Evolutionary conservation across 2,797 vertebrate species (phyloP), one percentile per base, ranked within the genome.

Genomic region (Enteromius fasciolatus): DNA sequence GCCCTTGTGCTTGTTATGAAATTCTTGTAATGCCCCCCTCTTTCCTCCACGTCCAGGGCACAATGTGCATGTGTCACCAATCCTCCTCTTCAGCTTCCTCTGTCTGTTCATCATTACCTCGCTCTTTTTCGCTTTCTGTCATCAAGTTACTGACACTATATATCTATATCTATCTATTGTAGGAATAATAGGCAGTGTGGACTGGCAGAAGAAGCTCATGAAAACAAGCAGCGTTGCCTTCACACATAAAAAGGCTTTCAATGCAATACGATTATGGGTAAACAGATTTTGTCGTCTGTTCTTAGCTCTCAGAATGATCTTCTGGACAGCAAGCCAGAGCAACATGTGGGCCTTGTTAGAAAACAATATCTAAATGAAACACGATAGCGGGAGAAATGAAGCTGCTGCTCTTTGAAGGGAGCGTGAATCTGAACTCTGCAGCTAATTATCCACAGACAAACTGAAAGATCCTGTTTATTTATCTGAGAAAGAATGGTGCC

Each of bases 361-460:
- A 88, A 94, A 90, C 91, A 75, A 89, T 90, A 92, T 92, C 39
- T 0, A 81, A 84, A 84, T 87, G 89, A 90, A 91, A 86, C 83
- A 86, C 83, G 91, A 89, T 89, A 93, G 89, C 83, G 87, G 87
- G 90, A 90, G 85, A 75, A 87, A 89, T 90, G 89, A 89, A 91
- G 89, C 61, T 84, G 87, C 80, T 4, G 74, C 75, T 86, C 89
- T 94, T 94, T 95, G 93, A 94, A 92, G 92, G 91, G 85, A 15
- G 0, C 86, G 85, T 88, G 91, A 93, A 93, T 92, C 89, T 85
- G 89, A 92, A 90, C 85, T 76, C 89, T 39, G 89, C 86, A 84
- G 91, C 91, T 93, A 92, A 94, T 94, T 93, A 93, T 87, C 88
- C 92, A 88, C 91, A 93, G 91, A 90, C 18, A 92, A 92, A 46